These are phyloP conservation scores for Macaca nemestrina DNA, from an alignment of 2,113 vertebrate species.

Conservation along the genomic window DNA sequence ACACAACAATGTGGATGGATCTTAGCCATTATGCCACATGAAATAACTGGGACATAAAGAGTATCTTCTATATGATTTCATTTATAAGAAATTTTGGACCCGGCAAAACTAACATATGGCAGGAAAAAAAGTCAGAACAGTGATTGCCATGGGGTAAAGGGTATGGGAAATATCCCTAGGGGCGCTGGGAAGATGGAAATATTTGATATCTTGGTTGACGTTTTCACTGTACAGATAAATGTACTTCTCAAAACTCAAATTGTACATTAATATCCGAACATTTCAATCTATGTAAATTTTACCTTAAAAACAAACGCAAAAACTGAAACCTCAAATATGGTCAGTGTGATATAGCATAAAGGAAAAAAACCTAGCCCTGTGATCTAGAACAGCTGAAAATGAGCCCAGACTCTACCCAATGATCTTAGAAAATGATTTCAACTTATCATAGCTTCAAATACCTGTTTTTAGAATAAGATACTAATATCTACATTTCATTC, in stretches of 20 bases:
- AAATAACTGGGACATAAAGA: neutral
- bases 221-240: neutral
- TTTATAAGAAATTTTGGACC: neutral
- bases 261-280: neutral
- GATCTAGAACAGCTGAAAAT: neutral
- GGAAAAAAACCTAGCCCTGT: neutral
- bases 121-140: neutral
- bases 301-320: neutral
- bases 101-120: neutral
- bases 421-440: neutral
- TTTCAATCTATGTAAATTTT: conserved; percentile 3
- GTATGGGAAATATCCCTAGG: neutral
- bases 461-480: neutral
- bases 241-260: neutral
- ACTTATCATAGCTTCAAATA: neutral
- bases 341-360: neutral
- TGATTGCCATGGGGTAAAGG: neutral
- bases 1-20: neutral
- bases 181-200: neutral
- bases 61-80: neutral
- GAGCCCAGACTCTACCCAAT: neutral
- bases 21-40: neutral
- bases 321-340: neutral
- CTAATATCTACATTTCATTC: neutral
- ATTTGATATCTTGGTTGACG: neutral